A percentile compares a stretch with the other conserved stretches of the same genome.
Evolutionary conservation across 2,888 invertebrate species (phyloP).

Genomic region (Dryocosmus kuriphilus): DNA sequence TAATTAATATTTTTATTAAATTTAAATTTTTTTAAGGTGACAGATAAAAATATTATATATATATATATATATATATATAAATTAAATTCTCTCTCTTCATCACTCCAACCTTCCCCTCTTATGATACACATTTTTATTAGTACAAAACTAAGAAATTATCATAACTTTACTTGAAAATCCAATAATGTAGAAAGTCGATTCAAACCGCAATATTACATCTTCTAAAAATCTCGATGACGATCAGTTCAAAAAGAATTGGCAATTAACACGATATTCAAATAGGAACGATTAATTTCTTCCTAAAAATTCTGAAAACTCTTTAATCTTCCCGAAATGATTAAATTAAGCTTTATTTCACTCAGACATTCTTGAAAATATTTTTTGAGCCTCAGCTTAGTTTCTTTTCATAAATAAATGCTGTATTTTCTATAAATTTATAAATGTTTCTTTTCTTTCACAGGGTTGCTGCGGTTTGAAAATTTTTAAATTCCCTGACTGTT

Average conservation of each 20-base stretch:
- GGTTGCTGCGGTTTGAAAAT: too few relatives aligned
- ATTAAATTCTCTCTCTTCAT: too few relatives aligned
- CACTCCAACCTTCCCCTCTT: background rate
- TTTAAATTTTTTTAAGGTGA: too few relatives aligned
- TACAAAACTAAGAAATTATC: background rate
- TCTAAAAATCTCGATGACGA: background rate
- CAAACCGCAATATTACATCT: background rate
- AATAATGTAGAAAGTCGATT: background rate
- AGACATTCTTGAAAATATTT: background rate
- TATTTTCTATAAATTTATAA: background rate
- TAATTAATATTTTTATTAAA: too few relatives aligned
- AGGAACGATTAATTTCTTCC: background rate
- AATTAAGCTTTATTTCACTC: too few relatives aligned
- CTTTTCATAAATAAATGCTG: background rate
- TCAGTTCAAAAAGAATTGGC: background rate
- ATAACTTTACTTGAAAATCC: slow-evolving; percentile 47
- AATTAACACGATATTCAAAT: background rate
- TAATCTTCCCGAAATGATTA: background rate
- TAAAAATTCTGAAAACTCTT: background rate
- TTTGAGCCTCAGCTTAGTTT: background rate
- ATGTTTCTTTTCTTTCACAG: background rate
- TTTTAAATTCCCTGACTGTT: too few relatives aligned
- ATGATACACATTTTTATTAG: background rate
- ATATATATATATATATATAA: too few relatives aligned
- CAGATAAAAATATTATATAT: too few relatives aligned